phyloP scores from a whole-genome alignment of 2,797 vertebrate species.

The Chloroceryle amazona region DNA sequence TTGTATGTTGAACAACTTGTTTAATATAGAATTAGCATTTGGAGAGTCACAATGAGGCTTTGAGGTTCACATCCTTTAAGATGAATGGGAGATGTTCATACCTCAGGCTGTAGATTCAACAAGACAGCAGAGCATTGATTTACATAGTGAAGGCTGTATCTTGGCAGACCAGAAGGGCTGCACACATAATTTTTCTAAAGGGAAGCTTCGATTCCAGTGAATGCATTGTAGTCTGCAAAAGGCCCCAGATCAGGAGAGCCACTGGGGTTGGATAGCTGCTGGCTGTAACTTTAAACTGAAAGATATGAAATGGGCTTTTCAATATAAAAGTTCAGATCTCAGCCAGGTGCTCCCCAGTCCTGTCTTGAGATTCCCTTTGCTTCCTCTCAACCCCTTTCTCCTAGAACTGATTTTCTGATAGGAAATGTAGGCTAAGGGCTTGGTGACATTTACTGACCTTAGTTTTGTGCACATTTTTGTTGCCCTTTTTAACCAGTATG shows the following conservation, averaged over 20 bases:
- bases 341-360: not conserved
- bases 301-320: conserved; percentile 35
- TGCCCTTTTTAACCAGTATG: not conserved
- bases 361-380: not conserved
- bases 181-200: not conserved
- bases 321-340: not conserved
- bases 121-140: conserved; percentile 32
- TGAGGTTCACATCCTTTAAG: conserved; percentile 60
- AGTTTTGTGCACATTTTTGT: not conserved
- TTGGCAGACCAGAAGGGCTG: conserved; percentile 24
- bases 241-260: not conserved
- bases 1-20: conserved; percentile 31
- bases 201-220: not conserved
- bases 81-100: conserved; percentile 53
- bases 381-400: not conserved
- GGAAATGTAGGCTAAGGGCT: not conserved
- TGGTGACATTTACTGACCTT: not conserved
- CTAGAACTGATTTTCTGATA: not conserved
- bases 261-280: not conserved
- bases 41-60: conserved; percentile 59
- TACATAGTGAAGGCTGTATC: not conserved
- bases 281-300: conserved; percentile 25
- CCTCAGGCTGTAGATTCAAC: conserved; percentile 43
- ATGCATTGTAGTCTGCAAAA: not conserved
- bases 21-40: conserved; percentile 58